A percentile compares a stretch with the other conserved stretches of the same genome.
Evolutionary conservation across 2,888 invertebrate genomes (phyloP).

Genomic region (Macrosiphum euphorbiae): DNA sequence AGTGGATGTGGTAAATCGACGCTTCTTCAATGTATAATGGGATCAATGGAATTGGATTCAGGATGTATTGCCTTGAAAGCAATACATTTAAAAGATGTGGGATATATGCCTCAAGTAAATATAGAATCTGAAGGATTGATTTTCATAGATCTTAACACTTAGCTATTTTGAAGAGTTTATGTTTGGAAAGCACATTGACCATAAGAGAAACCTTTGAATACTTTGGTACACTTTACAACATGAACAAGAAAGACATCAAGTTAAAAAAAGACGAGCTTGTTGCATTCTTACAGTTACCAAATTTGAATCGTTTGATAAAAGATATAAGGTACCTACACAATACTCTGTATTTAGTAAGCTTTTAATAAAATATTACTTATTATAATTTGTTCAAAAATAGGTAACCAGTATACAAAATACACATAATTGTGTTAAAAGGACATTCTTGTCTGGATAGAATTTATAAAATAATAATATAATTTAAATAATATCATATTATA

Average conservation of each 20-base stretch:
- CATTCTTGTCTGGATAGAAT: background rate
- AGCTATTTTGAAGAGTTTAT: slow-evolving; percentile 75
- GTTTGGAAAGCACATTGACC: slow-evolving; percentile 80
- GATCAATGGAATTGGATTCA: slow-evolving; percentile 70
- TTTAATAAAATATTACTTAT: background rate
- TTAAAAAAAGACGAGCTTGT: slow-evolving; percentile 16
- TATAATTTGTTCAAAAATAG: background rate
- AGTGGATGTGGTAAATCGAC: slow-evolving; percentile 75
- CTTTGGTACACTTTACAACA: slow-evolving; percentile 85
- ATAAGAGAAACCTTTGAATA: slow-evolving; percentile 85
- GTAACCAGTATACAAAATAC: no score
- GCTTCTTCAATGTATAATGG: slow-evolving; percentile 72
- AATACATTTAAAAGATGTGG: slow-evolving; percentile 67
- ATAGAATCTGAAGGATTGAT: background rate
- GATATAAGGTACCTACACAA: slow-evolving; percentile 33
- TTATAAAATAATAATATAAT: background rate
- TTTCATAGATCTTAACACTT: background rate
- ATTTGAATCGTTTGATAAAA: slow-evolving; percentile 29
- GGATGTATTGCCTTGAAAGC: slow-evolving; percentile 72
- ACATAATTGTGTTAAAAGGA: background rate
- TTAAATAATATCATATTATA: background rate
- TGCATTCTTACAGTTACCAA: slow-evolving; percentile 45
- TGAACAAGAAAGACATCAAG: slow-evolving; percentile 74
- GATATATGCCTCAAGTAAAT: slow-evolving; percentile 73
- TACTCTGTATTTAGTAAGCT: background rate